Evolutionary conservation across 2,113 vertebrate genomes (phyloP).

Genomic region (Castor canadensis): DNA sequence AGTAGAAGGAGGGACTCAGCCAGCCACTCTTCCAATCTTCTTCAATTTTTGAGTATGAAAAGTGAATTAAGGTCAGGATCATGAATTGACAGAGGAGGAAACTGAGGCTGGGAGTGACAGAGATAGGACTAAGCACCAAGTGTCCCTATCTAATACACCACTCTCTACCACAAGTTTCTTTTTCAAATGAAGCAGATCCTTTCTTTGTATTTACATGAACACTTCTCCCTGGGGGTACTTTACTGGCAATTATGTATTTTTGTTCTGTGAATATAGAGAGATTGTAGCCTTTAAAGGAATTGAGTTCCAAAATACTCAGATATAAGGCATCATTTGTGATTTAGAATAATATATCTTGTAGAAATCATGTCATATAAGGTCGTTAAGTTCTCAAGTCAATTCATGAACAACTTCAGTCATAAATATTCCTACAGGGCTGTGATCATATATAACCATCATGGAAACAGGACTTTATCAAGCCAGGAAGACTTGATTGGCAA

Average conservation of each 20-base stretch:
- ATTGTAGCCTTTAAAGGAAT: not conserved
- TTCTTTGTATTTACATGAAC: no score
- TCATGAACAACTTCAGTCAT: not conserved
- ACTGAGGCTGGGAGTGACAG: not conserved
- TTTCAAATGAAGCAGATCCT: not conserved
- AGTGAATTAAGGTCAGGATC: not conserved
- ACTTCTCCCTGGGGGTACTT: not conserved
- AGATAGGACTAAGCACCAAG: not conserved
- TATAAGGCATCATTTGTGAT: not conserved
- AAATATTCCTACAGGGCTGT: not conserved
- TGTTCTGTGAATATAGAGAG: not conserved
- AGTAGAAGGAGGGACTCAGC: no score
- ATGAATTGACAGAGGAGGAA: not conserved
- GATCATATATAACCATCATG: not conserved
- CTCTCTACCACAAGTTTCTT: not conserved
- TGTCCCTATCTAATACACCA: not conserved
- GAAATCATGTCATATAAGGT: not conserved
- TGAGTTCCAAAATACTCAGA: not conserved
- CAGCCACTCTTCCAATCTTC: not conserved
- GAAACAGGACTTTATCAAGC: not conserved
- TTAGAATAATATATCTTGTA: not conserved
- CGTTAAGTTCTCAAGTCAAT: not conserved
- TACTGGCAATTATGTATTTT: not conserved
- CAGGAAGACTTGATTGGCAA: not conserved
- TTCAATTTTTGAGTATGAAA: not conserved